A percentile compares a stretch with the other conserved stretches of the same genome.
Evolutionary conservation across 2,113 vertebrate genomes (phyloP).

Genomic region (Perognathus longimembris): DNA sequence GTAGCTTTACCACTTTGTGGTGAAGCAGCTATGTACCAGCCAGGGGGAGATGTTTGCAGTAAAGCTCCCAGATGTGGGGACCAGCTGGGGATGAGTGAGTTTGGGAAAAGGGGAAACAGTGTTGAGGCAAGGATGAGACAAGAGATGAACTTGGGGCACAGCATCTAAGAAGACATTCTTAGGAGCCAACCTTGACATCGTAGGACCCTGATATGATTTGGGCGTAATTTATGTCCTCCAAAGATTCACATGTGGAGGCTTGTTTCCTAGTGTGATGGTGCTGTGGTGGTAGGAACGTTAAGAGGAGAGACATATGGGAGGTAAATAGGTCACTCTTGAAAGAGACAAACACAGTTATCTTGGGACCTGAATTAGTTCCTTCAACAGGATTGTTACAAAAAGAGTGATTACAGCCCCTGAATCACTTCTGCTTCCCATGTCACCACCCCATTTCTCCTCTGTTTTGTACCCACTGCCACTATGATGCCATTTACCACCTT

Average conservation of each 20-base stretch:
- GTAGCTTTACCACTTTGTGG: background rate
- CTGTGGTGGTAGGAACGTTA: background rate
- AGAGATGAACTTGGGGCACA: background rate
- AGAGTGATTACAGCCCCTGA: too few relatives aligned
- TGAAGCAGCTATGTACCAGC: background rate
- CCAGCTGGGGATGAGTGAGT: background rate
- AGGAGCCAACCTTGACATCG: accelerated
- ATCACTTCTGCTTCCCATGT: background rate
- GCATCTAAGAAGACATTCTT: background rate
- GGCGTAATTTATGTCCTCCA: background rate
- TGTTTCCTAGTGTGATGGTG: background rate
- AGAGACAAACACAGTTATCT: background rate
- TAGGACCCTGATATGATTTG: background rate
- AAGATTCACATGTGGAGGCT: background rate
- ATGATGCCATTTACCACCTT: background rate
- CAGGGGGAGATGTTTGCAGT: background rate
- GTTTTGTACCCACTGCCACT: accelerated
- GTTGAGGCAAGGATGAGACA: background rate
- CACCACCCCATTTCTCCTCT: background rate
- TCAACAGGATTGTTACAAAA: background rate
- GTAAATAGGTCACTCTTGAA: too few relatives aligned
- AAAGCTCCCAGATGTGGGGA: background rate
- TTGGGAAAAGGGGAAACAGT: background rate
- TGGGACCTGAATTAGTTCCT: background rate
- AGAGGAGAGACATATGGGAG: background rate